Evolutionary conservation across 2,797 vertebrate species (phyloP).

Genomic region (Hapalemur alaotrensis): DNA sequence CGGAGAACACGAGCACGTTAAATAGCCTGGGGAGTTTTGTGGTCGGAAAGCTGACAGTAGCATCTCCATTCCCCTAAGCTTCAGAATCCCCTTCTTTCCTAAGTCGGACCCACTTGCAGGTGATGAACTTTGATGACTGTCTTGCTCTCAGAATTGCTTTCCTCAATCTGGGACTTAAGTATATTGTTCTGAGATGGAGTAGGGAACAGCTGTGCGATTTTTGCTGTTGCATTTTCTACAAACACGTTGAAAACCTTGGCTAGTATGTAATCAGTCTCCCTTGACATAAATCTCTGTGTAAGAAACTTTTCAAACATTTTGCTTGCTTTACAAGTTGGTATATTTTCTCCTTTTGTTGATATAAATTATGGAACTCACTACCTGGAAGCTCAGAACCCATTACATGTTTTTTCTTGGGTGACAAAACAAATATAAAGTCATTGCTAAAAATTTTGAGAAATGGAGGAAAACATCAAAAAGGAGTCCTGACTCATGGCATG

Average conservation of each 20-base stretch:
- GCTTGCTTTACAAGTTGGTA: background rate
- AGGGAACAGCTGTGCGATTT: background rate
- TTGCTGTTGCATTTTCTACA: background rate
- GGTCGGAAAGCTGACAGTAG: background rate
- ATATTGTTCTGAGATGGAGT: background rate
- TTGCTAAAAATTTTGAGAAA: conserved; percentile 23
- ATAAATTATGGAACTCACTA: background rate
- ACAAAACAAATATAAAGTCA: conserved; percentile 23
- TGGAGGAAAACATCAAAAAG: background rate
- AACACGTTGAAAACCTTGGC: background rate
- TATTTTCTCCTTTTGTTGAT: background rate
- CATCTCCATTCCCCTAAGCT: background rate
- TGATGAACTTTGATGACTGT: background rate
- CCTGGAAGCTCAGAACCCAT: background rate
- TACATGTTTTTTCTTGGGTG: background rate
- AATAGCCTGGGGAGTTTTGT: background rate
- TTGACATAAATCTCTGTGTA: background rate
- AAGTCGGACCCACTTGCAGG: background rate
- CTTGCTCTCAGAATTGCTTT: background rate
- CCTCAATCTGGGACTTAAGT: background rate
- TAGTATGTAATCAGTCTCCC: background rate
- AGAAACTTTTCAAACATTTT: background rate
- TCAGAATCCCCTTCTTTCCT: background rate
- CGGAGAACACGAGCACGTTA: background rate
- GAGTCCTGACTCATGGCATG: background rate